Evolutionary conservation across 2,797 vertebrate species (phyloP).

Genomic region (Tachyglossus aculeatus): DNA sequence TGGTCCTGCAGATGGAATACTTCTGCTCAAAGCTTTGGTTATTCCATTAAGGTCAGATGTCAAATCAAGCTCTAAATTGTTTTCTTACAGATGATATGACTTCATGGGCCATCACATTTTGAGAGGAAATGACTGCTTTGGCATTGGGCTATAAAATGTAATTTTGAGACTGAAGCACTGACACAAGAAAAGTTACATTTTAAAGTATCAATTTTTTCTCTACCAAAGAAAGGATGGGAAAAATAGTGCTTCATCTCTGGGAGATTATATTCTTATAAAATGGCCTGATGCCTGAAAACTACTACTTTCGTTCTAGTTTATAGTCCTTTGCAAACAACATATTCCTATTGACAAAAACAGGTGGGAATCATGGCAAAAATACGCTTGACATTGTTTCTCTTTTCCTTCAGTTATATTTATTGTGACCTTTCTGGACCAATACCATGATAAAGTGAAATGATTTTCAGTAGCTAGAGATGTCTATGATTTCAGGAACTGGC

Average conservation of each 20-base stretch:
- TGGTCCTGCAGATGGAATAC: too few species aligned
- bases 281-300: conserved; percentile 3
- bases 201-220: conserved; percentile 19
- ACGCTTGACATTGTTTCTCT: background rate
- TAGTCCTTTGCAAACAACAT: background rate
- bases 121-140: background rate
- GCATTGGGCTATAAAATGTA: conserved; percentile 3
- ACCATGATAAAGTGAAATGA: background rate
- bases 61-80: conserved; percentile 38
- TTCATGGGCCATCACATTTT: conserved; percentile 11
- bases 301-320: background rate
- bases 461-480: too few species aligned
- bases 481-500: too few species aligned
- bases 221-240: background rate
- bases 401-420: background rate
- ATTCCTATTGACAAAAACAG: background rate
- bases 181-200: background rate
- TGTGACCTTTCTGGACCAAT: background rate
- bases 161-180: conserved; percentile 10
- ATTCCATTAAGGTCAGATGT: conserved; percentile 13
- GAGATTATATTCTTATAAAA: background rate
- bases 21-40: background rate
- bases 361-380: background rate
- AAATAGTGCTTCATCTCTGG: conserved; percentile 7
- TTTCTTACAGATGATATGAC: conserved; percentile 16